Evolutionary conservation across 1,140 invertebrate species (phyloP).

Genomic region (Hormaphis cornu): DNA sequence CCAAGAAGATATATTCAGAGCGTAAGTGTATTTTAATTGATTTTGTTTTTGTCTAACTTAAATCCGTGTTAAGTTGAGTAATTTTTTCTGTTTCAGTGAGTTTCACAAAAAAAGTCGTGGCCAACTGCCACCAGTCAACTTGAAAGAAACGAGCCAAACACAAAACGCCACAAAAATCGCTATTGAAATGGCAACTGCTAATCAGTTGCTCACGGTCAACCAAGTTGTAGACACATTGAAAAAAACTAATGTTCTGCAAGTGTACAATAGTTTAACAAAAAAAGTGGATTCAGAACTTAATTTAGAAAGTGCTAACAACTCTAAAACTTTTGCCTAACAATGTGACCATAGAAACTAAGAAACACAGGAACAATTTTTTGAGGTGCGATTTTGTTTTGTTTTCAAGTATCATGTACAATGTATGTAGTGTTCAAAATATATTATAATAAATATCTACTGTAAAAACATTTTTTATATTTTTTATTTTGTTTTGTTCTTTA

Average conservation of each 20-base stretch:
- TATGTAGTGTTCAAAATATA: too few relatives aligned
- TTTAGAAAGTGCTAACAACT: neutral
- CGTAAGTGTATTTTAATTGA: conserved; percentile 39
- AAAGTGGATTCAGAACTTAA: neutral
- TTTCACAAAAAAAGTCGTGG: neutral
- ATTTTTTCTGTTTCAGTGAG: neutral
- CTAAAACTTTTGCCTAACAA: too few relatives aligned
- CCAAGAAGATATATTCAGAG: conserved; percentile 72
- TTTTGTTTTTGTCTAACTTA: neutral
- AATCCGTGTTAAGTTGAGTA: neutral
- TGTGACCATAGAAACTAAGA: too few relatives aligned
- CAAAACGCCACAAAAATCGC: neutral
- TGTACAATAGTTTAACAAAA: neutral
- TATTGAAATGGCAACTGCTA: neutral
- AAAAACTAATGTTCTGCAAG: neutral
- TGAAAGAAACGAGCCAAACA: neutral
- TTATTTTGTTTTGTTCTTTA: too few relatives aligned
- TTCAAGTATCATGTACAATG: too few relatives aligned
- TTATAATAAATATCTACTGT: too few relatives aligned
- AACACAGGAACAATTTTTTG: too few relatives aligned
- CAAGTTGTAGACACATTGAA: neutral
- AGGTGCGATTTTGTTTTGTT: too few relatives aligned
- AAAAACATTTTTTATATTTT: too few relatives aligned
- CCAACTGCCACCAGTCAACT: neutral
- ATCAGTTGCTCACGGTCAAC: neutral